Percentiles rank a stretch among this genome's conserved stretches.
Conservation (phyloP, 2,888 invertebrate genomes). For the Caenorhabditis sp. region DNA sequence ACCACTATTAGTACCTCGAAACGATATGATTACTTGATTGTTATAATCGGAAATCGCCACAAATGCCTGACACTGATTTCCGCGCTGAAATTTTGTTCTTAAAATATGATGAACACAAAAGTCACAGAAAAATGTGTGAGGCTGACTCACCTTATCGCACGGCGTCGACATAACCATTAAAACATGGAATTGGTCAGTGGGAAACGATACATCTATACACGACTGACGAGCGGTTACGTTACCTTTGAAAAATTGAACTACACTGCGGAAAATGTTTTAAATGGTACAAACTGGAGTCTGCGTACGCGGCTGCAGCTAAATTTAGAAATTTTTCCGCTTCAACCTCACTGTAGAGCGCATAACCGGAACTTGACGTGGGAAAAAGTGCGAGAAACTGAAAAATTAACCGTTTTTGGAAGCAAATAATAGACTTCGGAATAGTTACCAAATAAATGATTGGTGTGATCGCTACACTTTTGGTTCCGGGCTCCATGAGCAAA, state of each 20-base stretch:
- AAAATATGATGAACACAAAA: background rate
- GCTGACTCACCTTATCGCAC: slow-evolving; percentile 65
- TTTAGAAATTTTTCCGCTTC: slow-evolving; percentile 62
- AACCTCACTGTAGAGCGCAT: slow-evolving; percentile 57
- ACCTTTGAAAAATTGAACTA: slow-evolving; percentile 4
- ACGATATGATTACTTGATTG: slow-evolving; percentile 58
- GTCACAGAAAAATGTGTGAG: too few relatives aligned
- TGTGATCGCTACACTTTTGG: slow-evolving; percentile 31
- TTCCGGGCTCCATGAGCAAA: slow-evolving; percentile 47
- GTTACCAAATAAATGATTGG: slow-evolving; percentile 21
- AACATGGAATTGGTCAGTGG: slow-evolving; percentile 50
- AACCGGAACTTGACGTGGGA: slow-evolving; percentile 19
- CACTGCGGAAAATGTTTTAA: background rate
- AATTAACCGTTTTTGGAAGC: background rate
- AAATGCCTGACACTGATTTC: slow-evolving; percentile 63
- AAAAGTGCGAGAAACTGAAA: slow-evolving; percentile 16
- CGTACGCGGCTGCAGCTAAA: slow-evolving; percentile 66
- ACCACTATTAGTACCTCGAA: slow-evolving; percentile 61
- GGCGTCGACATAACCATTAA: slow-evolving; percentile 61
- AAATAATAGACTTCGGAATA: background rate
- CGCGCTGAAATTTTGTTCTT: slow-evolving; percentile 42
- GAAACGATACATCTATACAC: slow-evolving; percentile 61
- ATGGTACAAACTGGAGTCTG: slow-evolving; percentile 53
- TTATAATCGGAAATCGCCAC: slow-evolving; percentile 56
- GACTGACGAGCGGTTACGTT: slow-evolving; percentile 53